Evolutionary conservation across 2,113 vertebrate species (phyloP).

Genomic region (Notothenia rossii): DNA sequence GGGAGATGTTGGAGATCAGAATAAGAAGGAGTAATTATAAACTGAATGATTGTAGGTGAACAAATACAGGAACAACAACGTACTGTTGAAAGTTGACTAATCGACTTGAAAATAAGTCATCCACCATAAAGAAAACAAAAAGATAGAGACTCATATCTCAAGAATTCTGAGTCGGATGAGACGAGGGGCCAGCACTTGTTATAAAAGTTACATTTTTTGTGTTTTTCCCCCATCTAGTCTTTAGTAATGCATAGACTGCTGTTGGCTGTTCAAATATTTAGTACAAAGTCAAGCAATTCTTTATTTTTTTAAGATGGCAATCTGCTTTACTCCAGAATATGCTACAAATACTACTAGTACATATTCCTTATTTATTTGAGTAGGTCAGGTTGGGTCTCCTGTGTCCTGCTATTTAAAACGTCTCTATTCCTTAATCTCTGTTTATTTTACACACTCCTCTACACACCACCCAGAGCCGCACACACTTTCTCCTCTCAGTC

Average conservation of each 20-base stretch:
- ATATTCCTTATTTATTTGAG: neutral
- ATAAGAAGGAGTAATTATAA: neutral
- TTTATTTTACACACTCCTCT: conserved; percentile 30
- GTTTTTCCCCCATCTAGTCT: neutral
- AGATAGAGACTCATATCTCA: too few relatives aligned
- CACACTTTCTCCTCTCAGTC: conserved; percentile 6
- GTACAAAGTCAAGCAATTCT: neutral
- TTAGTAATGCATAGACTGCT: neutral
- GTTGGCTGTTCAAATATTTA: neutral
- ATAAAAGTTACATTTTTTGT: neutral
- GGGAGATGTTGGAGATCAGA: neutral
- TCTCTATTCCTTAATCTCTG: conserved; percentile 22
- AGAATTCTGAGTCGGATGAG: too few relatives aligned
- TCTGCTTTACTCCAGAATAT: neutral
- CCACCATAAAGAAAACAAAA: too few relatives aligned
- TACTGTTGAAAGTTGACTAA: too few relatives aligned
- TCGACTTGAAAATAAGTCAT: too few relatives aligned
- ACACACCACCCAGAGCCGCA: conserved; percentile 11
- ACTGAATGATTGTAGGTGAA: neutral
- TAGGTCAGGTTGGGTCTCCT: neutral
- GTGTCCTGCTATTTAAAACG: conserved; percentile 17
- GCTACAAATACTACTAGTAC: neutral
- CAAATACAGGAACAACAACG: neutral
- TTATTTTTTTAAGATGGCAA: neutral
- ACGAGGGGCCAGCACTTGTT: neutral